These are phyloP conservation scores for Brachionus rotundiformis DNA, from an alignment of 1,140 invertebrate species.

Conservation along the genomic window DNA sequence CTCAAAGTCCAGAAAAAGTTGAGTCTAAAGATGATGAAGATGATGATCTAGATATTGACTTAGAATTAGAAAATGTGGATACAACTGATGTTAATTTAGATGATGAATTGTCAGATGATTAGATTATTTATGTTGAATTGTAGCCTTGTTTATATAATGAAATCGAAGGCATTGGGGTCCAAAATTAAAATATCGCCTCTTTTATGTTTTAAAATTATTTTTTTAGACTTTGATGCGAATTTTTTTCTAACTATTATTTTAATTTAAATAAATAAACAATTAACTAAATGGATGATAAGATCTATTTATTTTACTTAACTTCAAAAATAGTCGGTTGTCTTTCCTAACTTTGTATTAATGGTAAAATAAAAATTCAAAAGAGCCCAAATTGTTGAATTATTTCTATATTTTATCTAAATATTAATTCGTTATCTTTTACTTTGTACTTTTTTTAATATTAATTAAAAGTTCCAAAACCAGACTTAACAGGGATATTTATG, in stretches of 20 bases:
- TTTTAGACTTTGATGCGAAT: slow-evolving; percentile 47
- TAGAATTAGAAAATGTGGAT: slow-evolving; percentile 48
- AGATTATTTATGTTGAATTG: neutral
- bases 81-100: slow-evolving; percentile 49
- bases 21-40: slow-evolving; percentile 8
- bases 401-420: too few species aligned
- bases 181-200: neutral
- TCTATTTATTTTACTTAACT: neutral
- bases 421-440: too few species aligned
- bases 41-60: slow-evolving; percentile 43
- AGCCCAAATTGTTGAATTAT: too few species aligned
- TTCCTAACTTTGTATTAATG: neutral
- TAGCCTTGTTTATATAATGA: slow-evolving; percentile 23
- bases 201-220: slow-evolving; percentile 25
- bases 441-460: too few species aligned
- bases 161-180: neutral
- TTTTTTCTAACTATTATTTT: slow-evolving; percentile 31
- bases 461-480: too few species aligned
- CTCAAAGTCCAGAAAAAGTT: neutral
- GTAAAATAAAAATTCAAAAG: too few species aligned
- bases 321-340: neutral
- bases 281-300: neutral
- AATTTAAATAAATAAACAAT: slow-evolving; percentile 35
- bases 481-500: too few species aligned
- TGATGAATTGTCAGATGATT: slow-evolving; percentile 49